Percentiles rank a stretch among this genome's conserved stretches.
phyloP scores from a whole-genome alignment of 2,888 invertebrate species.

The Apamea sordens region DNA sequence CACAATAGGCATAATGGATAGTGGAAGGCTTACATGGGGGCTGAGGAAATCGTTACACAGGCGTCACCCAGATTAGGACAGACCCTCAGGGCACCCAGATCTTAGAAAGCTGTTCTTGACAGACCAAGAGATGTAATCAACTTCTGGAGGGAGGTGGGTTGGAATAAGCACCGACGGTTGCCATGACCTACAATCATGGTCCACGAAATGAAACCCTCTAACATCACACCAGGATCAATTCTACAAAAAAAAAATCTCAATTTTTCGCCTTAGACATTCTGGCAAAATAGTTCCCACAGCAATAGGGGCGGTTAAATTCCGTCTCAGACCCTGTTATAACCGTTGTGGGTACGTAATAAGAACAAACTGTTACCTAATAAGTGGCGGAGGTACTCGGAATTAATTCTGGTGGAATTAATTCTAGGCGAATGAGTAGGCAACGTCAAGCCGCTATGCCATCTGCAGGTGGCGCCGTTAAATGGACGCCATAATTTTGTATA shows the following conservation, averaged over 20 bases:
- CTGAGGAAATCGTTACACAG: background rate
- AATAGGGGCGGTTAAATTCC: slow-evolving; percentile 72
- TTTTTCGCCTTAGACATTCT: slow-evolving; percentile 32
- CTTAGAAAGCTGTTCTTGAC: background rate
- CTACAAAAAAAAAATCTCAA: background rate
- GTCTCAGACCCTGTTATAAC: slow-evolving; percentile 71
- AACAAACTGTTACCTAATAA: slow-evolving; percentile 78
- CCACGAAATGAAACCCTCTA: background rate
- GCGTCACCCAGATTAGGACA: background rate
- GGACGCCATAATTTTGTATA: slow-evolving; percentile 62
- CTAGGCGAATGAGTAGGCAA: slow-evolving; percentile 71
- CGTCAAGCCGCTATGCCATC: slow-evolving; percentile 67
- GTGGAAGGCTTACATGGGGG: too few species aligned
- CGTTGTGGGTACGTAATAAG: slow-evolving; percentile 77
- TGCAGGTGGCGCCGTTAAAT: slow-evolving; percentile 63
- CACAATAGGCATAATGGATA: too few species aligned
- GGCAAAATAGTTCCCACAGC: slow-evolving; percentile 64
- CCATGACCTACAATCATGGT: background rate
- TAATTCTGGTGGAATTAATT: slow-evolving; percentile 80
- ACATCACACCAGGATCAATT: background rate
- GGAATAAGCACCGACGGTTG: background rate
- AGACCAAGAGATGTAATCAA: background rate
- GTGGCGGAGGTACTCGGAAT: slow-evolving; percentile 74
- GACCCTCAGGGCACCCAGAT: background rate
- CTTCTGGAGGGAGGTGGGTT: background rate